Percentiles rank a stretch among this genome's conserved stretches.
Evolutionary conservation across 2,888 invertebrate genomes (phyloP).

Genomic region (Synergus gifuensis): DNA sequence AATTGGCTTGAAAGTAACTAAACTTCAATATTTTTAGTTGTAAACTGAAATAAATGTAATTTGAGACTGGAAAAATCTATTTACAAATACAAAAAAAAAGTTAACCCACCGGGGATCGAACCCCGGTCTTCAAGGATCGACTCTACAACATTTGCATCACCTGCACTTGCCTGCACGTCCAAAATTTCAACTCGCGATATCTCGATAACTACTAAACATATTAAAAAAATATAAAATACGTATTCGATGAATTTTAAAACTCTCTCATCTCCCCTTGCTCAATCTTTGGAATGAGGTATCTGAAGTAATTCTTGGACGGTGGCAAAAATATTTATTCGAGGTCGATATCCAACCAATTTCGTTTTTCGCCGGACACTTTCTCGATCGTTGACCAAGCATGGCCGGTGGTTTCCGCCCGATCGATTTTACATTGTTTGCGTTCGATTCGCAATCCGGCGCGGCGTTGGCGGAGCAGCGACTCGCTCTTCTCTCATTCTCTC

Average conservation of each 20-base stretch:
- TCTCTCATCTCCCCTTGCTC: background rate
- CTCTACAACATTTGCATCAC: no score
- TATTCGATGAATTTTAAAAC: background rate
- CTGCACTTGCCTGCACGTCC: background rate
- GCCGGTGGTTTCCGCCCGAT: conserved; percentile 38
- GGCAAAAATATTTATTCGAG: conserved; percentile 20
- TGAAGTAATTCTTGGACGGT: background rate
- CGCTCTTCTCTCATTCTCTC: conserved; percentile 7
- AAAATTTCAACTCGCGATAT: background rate
- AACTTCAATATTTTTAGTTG: background rate
- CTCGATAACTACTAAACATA: background rate
- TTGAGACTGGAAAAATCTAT: background rate
- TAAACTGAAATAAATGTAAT: no score
- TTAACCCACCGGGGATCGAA: background rate
- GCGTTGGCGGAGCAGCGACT: conserved; percentile 11
- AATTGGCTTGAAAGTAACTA: background rate
- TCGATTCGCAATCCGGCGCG: conserved; percentile 26
- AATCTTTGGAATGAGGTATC: background rate
- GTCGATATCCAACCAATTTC: conserved; percentile 22
- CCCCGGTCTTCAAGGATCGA: background rate
- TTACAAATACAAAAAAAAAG: background rate
- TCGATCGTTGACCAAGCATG: conserved; percentile 38
- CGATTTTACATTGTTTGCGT: conserved; percentile 41
- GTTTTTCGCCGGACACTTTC: conserved; percentile 31
- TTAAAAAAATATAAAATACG: background rate